Percentiles rank a stretch among this genome's conserved stretches.
These are phyloP conservation scores for Leucophora obtusa DNA, from an alignment of 2,888 invertebrate species.

Conservation along the genomic window DNA sequence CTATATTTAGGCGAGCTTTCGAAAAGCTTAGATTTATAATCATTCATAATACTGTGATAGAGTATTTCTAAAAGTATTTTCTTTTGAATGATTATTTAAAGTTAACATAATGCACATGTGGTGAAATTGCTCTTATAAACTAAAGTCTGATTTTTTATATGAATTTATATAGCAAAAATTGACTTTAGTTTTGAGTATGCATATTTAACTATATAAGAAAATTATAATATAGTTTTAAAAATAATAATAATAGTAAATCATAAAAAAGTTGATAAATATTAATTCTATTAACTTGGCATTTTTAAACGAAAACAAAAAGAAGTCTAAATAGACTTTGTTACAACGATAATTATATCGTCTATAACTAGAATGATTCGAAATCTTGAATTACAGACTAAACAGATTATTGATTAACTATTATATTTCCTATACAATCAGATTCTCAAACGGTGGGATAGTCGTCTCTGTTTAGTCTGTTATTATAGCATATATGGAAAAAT, in stretches of 20 bases:
- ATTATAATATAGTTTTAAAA: constrained; percentile 26
- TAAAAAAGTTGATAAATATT: not conserved
- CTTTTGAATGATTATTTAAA: constrained; percentile 63
- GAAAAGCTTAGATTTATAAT: constrained; percentile 71
- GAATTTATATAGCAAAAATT: constrained; percentile 22
- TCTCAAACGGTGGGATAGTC: no score
- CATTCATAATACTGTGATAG: constrained; percentile 62
- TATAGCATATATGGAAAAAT: no score
- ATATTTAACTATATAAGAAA: constrained; percentile 55
- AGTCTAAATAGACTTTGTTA: no score
- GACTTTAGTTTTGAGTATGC: constrained; percentile 54
- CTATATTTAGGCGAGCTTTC: constrained; percentile 75
- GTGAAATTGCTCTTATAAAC: constrained; percentile 69
- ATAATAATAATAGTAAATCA: constrained; percentile 13
- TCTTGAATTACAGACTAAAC: no score
- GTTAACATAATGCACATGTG: constrained; percentile 73
- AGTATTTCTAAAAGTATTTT: constrained; percentile 28
- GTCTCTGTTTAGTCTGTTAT: no score
- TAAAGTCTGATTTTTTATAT: constrained; percentile 38
- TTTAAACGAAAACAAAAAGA: not conserved
- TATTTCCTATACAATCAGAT: no score
- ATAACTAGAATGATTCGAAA: no score
- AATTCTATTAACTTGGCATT: constrained; percentile 17
- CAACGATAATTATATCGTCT: no score
- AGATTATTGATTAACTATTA: no score